phyloP scores from a whole-genome alignment of 2,797 vertebrate species.

The Babyrousa celebensis region DNA sequence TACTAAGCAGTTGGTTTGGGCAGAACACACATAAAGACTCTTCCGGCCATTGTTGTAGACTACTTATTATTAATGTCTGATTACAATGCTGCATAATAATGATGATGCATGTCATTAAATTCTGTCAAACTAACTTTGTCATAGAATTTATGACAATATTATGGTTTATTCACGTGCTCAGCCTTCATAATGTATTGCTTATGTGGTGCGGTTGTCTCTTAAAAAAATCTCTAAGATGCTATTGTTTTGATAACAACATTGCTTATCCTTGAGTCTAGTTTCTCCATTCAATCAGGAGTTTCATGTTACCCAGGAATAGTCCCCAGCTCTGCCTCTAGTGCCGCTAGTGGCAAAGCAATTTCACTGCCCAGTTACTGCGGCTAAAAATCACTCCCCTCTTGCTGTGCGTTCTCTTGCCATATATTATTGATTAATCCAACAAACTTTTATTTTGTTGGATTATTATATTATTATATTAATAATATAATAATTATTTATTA shows the following conservation, averaged over 20 bases:
- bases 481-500: too few species aligned
- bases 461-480: too few species aligned
- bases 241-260: neutral
- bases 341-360: neutral
- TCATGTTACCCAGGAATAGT: neutral
- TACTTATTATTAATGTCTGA: slow-evolving; percentile 50
- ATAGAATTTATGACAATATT: slow-evolving; percentile 45
- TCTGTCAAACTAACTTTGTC: slow-evolving; percentile 61
- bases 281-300: neutral
- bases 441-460: neutral
- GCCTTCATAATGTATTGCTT: slow-evolving; percentile 62
- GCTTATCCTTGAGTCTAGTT: neutral
- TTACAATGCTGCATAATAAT: neutral
- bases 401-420: neutral
- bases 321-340: neutral
- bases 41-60: neutral
- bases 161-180: slow-evolving; percentile 40
- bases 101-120: slow-evolving; percentile 59
- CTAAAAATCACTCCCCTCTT: neutral
- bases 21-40: neutral
- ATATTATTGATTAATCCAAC: neutral
- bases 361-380: neutral
- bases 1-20: neutral
- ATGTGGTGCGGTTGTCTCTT: slow-evolving; percentile 8
- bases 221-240: neutral